A percentile compares a stretch with the other conserved stretches of the same genome.
These are phyloP conservation scores for Drosophila sp. DNA, from an alignment of 1,140 invertebrate species.

Conservation along the genomic window DNA sequence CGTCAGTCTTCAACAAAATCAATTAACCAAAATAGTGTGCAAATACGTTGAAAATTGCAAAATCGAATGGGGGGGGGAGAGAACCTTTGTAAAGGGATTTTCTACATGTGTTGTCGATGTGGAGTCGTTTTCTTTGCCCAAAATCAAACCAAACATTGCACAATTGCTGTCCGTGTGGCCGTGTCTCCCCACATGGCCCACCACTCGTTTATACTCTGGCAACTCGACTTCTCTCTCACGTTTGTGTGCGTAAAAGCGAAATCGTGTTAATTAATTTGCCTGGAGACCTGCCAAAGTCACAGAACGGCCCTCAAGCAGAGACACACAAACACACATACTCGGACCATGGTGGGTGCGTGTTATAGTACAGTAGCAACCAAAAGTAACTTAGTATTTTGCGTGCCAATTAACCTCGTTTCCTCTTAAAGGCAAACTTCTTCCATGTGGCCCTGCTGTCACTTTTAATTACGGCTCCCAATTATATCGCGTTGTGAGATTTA, in stretches of 20 bases:
- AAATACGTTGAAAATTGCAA: too few species aligned
- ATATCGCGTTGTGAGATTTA: constrained; percentile 23
- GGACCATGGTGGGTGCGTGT: neutral
- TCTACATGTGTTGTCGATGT: too few species aligned
- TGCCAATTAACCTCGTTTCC: constrained; percentile 56
- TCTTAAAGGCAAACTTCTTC: constrained; percentile 1
- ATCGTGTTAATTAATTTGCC: constrained; percentile 72
- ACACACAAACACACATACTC: neutral
- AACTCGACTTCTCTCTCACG: constrained; percentile 4
- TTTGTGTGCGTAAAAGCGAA: constrained; percentile 42
- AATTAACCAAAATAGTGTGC: too few species aligned
- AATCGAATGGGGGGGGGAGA: too few species aligned
- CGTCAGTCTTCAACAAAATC: too few species aligned
- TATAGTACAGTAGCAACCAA: neutral
- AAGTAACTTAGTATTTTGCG: constrained; percentile 33
- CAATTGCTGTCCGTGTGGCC: neutral
- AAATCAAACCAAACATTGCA: constrained; percentile 24
- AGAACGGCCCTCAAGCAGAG: neutral
- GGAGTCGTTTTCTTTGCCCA: too few species aligned
- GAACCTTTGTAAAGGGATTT: too few species aligned
- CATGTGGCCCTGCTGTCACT: constrained; percentile 9
- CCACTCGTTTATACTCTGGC: neutral
- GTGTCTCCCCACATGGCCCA: too few species aligned
- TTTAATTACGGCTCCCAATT: constrained; percentile 31
- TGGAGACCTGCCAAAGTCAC: constrained; percentile 2